phyloP scores from a whole-genome alignment of 1,140 invertebrate species.

The Zaprionus tsacasi region DNA sequence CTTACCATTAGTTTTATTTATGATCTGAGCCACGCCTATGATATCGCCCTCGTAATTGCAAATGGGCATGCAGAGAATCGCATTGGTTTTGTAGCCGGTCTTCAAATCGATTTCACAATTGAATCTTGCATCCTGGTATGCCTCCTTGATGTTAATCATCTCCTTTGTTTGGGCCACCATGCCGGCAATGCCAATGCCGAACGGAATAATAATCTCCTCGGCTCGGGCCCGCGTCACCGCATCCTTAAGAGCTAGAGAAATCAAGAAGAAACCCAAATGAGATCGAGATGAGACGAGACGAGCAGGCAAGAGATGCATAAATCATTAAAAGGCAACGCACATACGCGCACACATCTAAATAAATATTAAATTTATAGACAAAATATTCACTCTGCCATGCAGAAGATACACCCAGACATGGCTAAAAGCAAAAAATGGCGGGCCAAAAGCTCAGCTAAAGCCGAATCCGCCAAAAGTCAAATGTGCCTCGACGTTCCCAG shows the following conservation, averaged over 20 bases:
- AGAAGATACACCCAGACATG: slow-evolving; percentile 45
- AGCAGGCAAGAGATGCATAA: slow-evolving; percentile 30
- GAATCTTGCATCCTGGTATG: slow-evolving; percentile 93
- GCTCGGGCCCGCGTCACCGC: slow-evolving; percentile 89
- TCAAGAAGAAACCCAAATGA: slow-evolving; percentile 24
- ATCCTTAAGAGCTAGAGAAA: slow-evolving; percentile 88
- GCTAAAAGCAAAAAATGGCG: slow-evolving; percentile 34
- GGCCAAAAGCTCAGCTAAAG: slow-evolving; percentile 43
- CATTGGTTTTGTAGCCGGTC: slow-evolving; percentile 96
- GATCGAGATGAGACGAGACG: slow-evolving; percentile 6
- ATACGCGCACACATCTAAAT: slow-evolving; percentile 30
- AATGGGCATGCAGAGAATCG: slow-evolving; percentile 97
- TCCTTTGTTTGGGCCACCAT: slow-evolving; percentile 94
- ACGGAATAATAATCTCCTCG: slow-evolving; percentile 94
- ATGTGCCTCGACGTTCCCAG: slow-evolving; percentile 52
- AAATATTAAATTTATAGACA: slow-evolving; percentile 74
- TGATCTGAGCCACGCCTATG: slow-evolving; percentile 98
- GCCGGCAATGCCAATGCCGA: slow-evolving; percentile 95
- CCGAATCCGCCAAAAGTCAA: slow-evolving; percentile 70
- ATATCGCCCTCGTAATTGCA: slow-evolving; percentile 98
- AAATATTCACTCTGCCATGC: slow-evolving; percentile 73
- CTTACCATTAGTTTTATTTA: slow-evolving; percentile 95
- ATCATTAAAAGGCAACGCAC: slow-evolving; percentile 49
- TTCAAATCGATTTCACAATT: slow-evolving; percentile 95
- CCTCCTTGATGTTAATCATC: slow-evolving; percentile 95